Base-by-base conservation (phyloP, 2,113 vertebrate genomes). In the Sigmodon hispidus region DNA sequence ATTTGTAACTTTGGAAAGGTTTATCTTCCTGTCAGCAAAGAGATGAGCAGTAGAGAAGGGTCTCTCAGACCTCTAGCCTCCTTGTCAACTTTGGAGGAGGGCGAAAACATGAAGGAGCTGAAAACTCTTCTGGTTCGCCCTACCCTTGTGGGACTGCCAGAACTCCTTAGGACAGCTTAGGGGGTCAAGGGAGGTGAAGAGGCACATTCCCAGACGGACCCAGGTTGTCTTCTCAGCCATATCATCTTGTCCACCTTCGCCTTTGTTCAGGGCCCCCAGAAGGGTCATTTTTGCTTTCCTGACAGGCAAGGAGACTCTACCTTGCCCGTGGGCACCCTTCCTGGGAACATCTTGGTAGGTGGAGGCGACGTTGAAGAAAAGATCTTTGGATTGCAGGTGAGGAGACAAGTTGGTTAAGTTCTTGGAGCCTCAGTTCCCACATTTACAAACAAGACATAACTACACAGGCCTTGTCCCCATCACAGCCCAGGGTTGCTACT, bases 1-100 rank as follows among this genome's bases (percentile, higher is more conserved):
- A 52, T 89, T 63, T 90, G 45, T 79, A 69, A 50, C 59, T 65
- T 89, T 84, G 61, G 76, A n/a, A 90, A 95, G 70, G 75, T 72
- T 95, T 89, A 48, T 57, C 70, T 94, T 95, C 61, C 45, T 87
- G 22, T 87, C 36, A 31, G 36, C 84, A 76, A 81, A 76, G 26
- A 93, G 31, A 89, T 52, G 95, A 76, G 26, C 21, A 48, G 50
- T 50, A 29, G 48, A 48, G 43, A n/a, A 61, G 65, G 79, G 24
- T 76, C n/a, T 50, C 84, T 85, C 34, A 75, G 61, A 67, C 67
- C 48, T 70, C 48, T 26, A 52, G 75, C 45, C 34, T 93, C 67
- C 84, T 72, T 16, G 87, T 90, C 81, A 43, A 55, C 43, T 90
- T 88, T 73, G n/a, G 67, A 55, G 89, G n/a, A 87, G 43, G 69